These are phyloP conservation scores for Sericinus montela DNA, from an alignment of 2,888 invertebrate species.

Conservation along the genomic window DNA sequence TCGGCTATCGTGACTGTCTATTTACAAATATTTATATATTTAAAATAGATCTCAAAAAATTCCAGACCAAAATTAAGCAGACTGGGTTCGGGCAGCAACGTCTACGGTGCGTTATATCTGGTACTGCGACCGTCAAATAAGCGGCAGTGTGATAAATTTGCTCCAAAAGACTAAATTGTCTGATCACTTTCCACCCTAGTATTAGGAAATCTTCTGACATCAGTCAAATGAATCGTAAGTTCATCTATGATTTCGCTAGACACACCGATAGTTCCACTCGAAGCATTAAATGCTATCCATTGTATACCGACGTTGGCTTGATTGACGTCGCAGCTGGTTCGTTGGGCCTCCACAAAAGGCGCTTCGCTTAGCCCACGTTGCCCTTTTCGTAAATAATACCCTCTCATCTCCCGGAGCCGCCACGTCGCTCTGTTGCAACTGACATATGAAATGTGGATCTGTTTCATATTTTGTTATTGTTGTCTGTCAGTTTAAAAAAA, in stretches of 20 bases:
- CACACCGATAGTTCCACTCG: neutral
- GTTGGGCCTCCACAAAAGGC: slow-evolving; percentile 54
- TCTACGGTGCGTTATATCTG: too few species aligned
- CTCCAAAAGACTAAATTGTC: too few species aligned
- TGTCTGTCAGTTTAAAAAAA: neutral
- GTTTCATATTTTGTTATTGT: neutral
- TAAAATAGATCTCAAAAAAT: too few species aligned
- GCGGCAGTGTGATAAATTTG: too few species aligned
- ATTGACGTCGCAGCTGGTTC: slow-evolving; percentile 60
- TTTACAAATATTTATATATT: too few species aligned
- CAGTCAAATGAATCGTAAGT: too few species aligned
- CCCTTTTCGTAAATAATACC: slow-evolving; percentile 41
- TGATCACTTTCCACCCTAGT: too few species aligned
- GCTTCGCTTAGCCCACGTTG: slow-evolving; percentile 33
- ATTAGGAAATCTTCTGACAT: too few species aligned
- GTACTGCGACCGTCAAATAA: too few species aligned
- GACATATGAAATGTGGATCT: neutral
- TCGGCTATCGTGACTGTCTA: too few species aligned
- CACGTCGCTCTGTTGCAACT: neutral
- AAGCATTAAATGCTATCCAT: slow-evolving; percentile 27
- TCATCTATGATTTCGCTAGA: neutral
- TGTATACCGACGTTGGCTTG: slow-evolving; percentile 41
- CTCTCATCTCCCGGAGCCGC: slow-evolving; percentile 33
- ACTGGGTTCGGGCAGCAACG: too few species aligned
- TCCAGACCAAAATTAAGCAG: too few species aligned